phyloP scores from a whole-genome alignment of 2,113 vertebrate genomes.

The Sterrhoptilus dennistouni region DNA sequence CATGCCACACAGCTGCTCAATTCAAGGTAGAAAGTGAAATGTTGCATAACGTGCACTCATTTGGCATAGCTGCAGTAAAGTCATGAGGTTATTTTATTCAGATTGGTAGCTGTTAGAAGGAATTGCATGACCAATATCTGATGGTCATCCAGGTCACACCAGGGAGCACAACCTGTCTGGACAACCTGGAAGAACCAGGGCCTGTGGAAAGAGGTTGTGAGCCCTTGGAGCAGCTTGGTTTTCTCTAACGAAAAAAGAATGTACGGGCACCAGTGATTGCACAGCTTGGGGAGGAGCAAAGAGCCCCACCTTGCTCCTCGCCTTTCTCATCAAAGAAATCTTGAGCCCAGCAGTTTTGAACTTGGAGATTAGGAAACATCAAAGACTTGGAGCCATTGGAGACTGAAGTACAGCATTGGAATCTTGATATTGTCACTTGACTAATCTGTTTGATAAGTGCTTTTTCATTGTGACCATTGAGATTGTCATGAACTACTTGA shows the following conservation, averaged over 20 bases:
- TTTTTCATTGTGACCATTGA: not conserved
- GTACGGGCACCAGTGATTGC: accelerated
- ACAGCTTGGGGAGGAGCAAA: not conserved
- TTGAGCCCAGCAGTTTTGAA: not conserved
- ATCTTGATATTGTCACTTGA: not conserved
- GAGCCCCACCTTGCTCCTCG: not conserved
- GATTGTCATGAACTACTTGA: not conserved
- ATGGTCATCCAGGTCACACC: accelerated
- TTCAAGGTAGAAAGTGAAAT: not conserved
- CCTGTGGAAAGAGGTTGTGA: not conserved
- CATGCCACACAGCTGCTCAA: not conserved
- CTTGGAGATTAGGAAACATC: not conserved
- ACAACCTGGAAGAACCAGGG: not conserved
- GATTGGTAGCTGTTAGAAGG: not conserved
- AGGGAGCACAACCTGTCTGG: not conserved
- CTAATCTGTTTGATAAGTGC: not conserved
- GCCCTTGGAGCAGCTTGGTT: not conserved
- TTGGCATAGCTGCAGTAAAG: not conserved
- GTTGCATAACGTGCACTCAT: accelerated
- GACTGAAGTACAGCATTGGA: accelerated
- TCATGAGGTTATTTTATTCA: not conserved
- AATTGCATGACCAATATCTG: not conserved
- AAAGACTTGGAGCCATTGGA: not conserved
- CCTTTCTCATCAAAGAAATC: not conserved
- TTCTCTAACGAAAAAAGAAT: not conserved